Evolutionary conservation across 1,140 invertebrate genomes (phyloP).

Genomic region (Condylostylus longicornis): DNA sequence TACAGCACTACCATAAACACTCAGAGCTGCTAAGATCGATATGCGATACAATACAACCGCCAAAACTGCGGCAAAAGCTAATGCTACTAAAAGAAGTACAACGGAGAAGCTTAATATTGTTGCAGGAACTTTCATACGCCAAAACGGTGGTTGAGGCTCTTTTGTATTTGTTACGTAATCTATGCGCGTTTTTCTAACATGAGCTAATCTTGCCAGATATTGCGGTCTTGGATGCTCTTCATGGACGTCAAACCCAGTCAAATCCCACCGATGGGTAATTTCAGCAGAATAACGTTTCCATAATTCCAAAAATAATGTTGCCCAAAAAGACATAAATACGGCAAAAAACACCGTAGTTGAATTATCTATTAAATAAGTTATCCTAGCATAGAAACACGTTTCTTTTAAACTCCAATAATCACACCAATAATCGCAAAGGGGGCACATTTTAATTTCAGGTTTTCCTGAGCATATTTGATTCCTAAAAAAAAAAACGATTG

Average conservation of each 20-base stretch:
- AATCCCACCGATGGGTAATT: constrained; percentile 82
- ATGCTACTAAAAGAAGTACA: constrained; percentile 56
- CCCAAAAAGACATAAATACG: constrained; percentile 94
- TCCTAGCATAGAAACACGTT: constrained; percentile 70
- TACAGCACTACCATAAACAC: constrained; percentile 42
- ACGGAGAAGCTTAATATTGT: constrained; percentile 71
- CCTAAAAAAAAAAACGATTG: constrained; percentile 34
- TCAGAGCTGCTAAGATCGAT: constrained; percentile 60
- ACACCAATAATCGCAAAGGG: constrained; percentile 70
- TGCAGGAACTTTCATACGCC: constrained; percentile 69
- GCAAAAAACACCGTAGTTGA: constrained; percentile 85
- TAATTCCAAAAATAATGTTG: constrained; percentile 74
- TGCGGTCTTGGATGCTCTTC: constrained; percentile 78
- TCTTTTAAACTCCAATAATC: constrained; percentile 76
- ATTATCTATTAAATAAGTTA: constrained; percentile 94
- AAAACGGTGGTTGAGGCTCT: constrained; percentile 77
- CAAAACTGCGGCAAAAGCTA: constrained; percentile 75
- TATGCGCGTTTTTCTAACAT: constrained; percentile 46
- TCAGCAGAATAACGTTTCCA: constrained; percentile 89
- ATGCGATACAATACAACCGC: constrained; percentile 86
- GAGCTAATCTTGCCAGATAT: constrained; percentile 56
- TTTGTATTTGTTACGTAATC: constrained; percentile 53
- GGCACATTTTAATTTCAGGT: constrained; percentile 56
- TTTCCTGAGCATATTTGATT: constrained; percentile 64
- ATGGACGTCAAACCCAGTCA: constrained; percentile 71